Conservation (phyloP, 2,888 invertebrate genomes). For the Mycalesis mineus region DNA sequence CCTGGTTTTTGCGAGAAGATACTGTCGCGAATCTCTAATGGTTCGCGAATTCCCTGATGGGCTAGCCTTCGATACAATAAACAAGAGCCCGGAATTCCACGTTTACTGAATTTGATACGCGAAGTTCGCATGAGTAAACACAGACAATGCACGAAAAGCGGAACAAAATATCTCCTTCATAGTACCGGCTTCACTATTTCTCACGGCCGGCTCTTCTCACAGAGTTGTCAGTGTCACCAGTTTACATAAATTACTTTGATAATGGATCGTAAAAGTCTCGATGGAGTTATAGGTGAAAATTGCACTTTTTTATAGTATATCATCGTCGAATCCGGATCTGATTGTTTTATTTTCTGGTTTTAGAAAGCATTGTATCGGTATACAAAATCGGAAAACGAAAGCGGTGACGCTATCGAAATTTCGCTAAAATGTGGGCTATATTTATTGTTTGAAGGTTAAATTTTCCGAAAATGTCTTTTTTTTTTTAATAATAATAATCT, state of each 20-base stretch:
- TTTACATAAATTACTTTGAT: slow-evolving; percentile 2
- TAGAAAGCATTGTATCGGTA: neutral
- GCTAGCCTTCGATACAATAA: neutral
- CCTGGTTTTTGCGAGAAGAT: too few species aligned
- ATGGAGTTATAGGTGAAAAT: neutral
- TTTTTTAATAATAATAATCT: too few species aligned
- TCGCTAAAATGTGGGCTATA: too few species aligned
- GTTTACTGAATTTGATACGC: neutral
- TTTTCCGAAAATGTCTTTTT: too few species aligned
- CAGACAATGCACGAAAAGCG: slow-evolving; percentile 18
- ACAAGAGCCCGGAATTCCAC: neutral
- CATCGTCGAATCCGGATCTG: neutral
- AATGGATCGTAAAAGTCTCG: slow-evolving; percentile 2
- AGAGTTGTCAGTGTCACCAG: slow-evolving; percentile 14
- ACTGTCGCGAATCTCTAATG: too few species aligned
- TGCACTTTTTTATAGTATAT: neutral
- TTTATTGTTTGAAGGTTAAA: too few species aligned
- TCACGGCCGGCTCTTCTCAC: slow-evolving; percentile 14
- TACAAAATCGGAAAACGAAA: too few species aligned
- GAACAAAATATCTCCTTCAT: slow-evolving; percentile 11
- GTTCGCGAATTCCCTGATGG: neutral
- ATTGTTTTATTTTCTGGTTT: neutral
- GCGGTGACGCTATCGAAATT: too few species aligned
- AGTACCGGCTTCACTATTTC: slow-evolving; percentile 10
- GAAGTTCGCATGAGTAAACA: slow-evolving; percentile 2